These are phyloP conservation scores for Protonemura montana DNA, from an alignment of 2,888 invertebrate species.

Conservation along the genomic window DNA sequence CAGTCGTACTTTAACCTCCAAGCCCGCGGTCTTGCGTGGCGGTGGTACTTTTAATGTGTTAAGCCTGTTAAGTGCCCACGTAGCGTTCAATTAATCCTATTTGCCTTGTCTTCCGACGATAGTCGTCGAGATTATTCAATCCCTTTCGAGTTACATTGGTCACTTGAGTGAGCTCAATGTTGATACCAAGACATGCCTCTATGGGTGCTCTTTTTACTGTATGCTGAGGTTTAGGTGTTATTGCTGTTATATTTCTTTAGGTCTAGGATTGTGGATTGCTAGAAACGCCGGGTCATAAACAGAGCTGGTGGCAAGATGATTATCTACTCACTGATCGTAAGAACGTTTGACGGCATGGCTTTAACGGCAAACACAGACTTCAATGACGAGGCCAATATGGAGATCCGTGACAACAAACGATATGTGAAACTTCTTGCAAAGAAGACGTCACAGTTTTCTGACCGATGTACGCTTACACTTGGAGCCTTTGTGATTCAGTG, in stretches of 20 bases:
- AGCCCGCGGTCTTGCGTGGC: background rate
- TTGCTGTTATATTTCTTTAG: background rate
- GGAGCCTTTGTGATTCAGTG: slow-evolving; percentile 57
- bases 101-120: background rate
- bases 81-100: background rate
- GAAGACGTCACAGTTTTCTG: slow-evolving; percentile 55
- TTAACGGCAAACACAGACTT: slow-evolving; percentile 57
- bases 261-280: background rate
- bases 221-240: background rate
- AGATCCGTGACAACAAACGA: slow-evolving; percentile 55
- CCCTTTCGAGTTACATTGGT: background rate
- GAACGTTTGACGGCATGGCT: slow-evolving; percentile 56
- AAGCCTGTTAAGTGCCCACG: background rate
- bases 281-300: background rate
- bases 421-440: slow-evolving; percentile 56
- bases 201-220: background rate
- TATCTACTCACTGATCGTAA: slow-evolving; percentile 54
- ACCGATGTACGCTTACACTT: slow-evolving; percentile 57
- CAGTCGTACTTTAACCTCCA: background rate
- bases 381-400: slow-evolving; percentile 54
- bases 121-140: background rate
- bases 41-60: background rate
- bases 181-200: background rate
- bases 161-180: background rate
- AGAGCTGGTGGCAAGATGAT: slow-evolving; percentile 51